Conservation (phyloP, 2,888 invertebrate species). For the Drosophila anomalata region DNA sequence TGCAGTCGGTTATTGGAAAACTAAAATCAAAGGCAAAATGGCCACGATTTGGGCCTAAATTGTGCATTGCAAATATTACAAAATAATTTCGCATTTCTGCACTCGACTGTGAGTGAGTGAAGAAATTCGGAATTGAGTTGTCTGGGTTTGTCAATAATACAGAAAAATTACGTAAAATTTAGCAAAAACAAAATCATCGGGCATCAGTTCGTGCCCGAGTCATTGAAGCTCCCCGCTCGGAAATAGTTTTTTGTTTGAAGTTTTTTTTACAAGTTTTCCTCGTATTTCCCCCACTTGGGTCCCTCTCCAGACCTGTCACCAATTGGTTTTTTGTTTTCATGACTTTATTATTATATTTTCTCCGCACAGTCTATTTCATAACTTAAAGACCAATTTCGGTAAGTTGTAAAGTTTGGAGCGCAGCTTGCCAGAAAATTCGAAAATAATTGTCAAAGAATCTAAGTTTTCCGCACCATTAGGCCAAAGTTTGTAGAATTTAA, state of each 20-base stretch:
- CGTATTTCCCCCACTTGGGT: constrained; percentile 11
- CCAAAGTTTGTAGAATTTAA: background rate
- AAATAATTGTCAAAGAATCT: constrained; percentile 23
- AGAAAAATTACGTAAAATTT: constrained; percentile 65
- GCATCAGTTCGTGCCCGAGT: constrained; percentile 47
- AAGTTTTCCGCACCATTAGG: constrained; percentile 18
- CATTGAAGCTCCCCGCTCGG: constrained; percentile 32
- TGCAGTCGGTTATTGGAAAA: constrained; percentile 25
- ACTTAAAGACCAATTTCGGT: constrained; percentile 54
- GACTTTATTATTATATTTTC: constrained; percentile 43
- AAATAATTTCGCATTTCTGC: constrained; percentile 60
- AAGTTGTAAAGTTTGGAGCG: constrained; percentile 10
- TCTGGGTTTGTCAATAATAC: constrained; percentile 43
- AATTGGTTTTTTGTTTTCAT: constrained; percentile 38
- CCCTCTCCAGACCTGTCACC: constrained; percentile 18
- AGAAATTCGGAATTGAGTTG: constrained; percentile 66
- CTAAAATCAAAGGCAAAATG: constrained; percentile 29
- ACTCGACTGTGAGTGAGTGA: constrained; percentile 4
- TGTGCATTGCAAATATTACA: constrained; percentile 72
- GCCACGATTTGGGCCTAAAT: constrained; percentile 59
- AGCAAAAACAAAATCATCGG: constrained; percentile 10
- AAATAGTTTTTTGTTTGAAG: constrained; percentile 27
- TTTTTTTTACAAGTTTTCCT: constrained; percentile 18
- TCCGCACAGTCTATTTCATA: constrained; percentile 55
- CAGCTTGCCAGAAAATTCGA: constrained; percentile 8